These are phyloP conservation scores for Eleutherodactylus coqui DNA, from an alignment of 2,797 vertebrate genomes.

Conservation along the genomic window DNA sequence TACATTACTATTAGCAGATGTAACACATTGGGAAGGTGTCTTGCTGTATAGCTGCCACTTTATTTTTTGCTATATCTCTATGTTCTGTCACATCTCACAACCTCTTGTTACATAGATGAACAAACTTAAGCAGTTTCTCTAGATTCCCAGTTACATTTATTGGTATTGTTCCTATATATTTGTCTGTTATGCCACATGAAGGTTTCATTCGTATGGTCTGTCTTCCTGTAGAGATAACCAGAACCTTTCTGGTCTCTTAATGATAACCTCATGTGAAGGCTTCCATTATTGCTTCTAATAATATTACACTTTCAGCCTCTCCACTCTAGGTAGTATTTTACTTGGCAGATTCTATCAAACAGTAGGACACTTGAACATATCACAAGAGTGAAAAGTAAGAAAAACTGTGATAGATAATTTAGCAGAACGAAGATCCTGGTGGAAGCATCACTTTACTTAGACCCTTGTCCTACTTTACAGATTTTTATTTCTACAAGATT, in stretches of 20 bases:
- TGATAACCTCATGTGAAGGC: not conserved
- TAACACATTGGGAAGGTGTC: too few species aligned
- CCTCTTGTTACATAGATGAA: too few species aligned
- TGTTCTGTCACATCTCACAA: too few species aligned
- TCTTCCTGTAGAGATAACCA: conserved; percentile 11
- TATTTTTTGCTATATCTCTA: too few species aligned
- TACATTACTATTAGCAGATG: too few species aligned
- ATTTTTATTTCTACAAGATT: not conserved
- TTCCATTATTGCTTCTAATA: not conserved
- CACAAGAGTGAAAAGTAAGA: not conserved
- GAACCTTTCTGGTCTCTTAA: not conserved
- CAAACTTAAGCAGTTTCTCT: too few species aligned
- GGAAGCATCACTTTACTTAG: not conserved
- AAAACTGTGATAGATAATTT: conserved; percentile 3
- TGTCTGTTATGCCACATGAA: not conserved
- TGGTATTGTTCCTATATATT: not conserved
- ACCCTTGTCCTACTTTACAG: not conserved
- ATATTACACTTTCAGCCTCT: not conserved
- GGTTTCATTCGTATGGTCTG: not conserved
- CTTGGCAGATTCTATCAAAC: conserved; percentile 12
- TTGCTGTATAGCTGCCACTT: too few species aligned
- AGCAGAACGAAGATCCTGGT: not conserved
- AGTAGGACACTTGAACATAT: not conserved
- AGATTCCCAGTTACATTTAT: not conserved
- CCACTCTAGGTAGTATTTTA: conserved; percentile 12